Conservation (phyloP, 2,888 invertebrate genomes). For the Pheosia tremula region DNA sequence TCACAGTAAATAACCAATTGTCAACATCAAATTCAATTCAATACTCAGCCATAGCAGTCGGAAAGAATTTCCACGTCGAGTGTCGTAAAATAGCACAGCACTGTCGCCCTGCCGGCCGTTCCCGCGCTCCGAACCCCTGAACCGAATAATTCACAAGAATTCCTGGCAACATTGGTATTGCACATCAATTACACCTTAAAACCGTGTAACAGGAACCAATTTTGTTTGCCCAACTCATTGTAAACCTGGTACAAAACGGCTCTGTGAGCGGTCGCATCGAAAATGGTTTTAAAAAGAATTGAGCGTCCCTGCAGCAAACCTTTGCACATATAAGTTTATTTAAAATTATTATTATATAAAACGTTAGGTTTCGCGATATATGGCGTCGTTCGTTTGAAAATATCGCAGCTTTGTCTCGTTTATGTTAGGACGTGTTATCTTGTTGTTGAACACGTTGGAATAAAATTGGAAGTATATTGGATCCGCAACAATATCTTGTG, state of each 20-base stretch:
- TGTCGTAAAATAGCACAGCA: slow-evolving; percentile 61
- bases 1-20: slow-evolving; percentile 47
- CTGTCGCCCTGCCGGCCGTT: slow-evolving; percentile 50
- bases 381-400: slow-evolving; percentile 10
- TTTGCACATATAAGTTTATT: slow-evolving; percentile 44
- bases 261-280: slow-evolving; percentile 51
- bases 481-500: too few species aligned
- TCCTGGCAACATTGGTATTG: slow-evolving; percentile 38
- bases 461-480: too few species aligned
- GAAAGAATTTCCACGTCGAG: slow-evolving; percentile 55
- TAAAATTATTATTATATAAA: slow-evolving; percentile 37
- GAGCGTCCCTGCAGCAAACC: slow-evolving; percentile 42
- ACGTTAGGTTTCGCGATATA: slow-evolving; percentile 25
- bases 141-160: slow-evolving; percentile 65
- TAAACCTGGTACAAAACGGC: slow-evolving; percentile 32
- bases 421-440: too few species aligned
- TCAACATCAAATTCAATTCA: slow-evolving; percentile 60
- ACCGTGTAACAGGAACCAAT: slow-evolving; percentile 21
- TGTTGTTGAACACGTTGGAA: too few species aligned
- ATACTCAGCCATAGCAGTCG: slow-evolving; percentile 53
- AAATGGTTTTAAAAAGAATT: slow-evolving; percentile 57
- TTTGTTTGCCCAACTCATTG: slow-evolving; percentile 25
- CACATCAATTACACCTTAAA: slow-evolving; percentile 32
- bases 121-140: slow-evolving; percentile 52
- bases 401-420: slow-evolving; percentile 1